phyloP scores from a whole-genome alignment of 1,140 invertebrate species.

The Bombus polaris region DNA sequence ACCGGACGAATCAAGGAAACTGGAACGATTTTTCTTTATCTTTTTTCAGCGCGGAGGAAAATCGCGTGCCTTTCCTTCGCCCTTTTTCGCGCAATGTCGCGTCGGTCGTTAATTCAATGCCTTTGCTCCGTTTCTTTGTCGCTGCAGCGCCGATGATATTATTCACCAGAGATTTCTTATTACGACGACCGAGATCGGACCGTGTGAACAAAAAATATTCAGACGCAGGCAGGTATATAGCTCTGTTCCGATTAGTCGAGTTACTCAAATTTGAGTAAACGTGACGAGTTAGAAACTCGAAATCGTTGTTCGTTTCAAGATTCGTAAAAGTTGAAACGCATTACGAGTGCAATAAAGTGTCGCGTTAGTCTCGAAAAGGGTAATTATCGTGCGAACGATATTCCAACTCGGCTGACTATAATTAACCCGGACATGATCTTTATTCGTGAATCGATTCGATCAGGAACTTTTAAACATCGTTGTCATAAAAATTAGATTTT shows the following conservation, averaged over 20 bases:
- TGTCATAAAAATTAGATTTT: background rate
- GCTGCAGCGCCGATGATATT: no score
- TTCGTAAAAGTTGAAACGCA: background rate
- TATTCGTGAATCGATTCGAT: background rate
- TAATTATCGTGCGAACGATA: background rate
- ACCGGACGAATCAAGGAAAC: slow-evolving; percentile 40
- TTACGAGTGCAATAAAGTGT: no score
- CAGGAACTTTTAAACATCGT: background rate
- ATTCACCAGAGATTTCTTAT: background rate
- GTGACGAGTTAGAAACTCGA: no score
- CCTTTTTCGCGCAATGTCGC: no score
- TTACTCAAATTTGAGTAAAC: background rate
- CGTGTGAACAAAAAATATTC: background rate
- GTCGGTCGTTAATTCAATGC: background rate
- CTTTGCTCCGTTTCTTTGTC: background rate
- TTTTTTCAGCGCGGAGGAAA: background rate
- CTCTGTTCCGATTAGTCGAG: background rate
- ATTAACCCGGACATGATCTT: background rate
- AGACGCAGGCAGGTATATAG: no score
- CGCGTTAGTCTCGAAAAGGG: background rate
- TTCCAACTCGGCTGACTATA: background rate
- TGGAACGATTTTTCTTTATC: slow-evolving; percentile 44
- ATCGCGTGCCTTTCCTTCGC: background rate
- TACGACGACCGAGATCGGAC: background rate
- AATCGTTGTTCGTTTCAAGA: background rate